A percentile compares a stretch with the other conserved stretches of the same genome.
Evolutionary conservation across 2,113 vertebrate species (phyloP).

Genomic region (Hippocampus comes): DNA sequence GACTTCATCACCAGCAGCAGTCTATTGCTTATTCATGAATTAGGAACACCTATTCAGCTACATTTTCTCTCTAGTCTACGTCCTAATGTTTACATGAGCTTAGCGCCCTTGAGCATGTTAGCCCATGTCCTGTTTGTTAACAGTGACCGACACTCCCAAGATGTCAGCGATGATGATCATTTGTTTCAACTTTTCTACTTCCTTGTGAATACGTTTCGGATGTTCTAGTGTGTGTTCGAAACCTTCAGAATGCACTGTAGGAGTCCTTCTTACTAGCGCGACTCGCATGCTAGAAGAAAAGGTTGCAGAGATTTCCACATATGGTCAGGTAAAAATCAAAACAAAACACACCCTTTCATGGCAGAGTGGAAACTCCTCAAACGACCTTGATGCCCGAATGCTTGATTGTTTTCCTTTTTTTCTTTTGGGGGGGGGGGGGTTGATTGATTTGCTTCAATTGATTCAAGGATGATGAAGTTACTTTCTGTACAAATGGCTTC

Average conservation of each 20-base stretch:
- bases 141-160: no score
- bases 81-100: not conserved
- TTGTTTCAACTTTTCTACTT: no score
- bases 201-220: no score
- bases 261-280: not conserved
- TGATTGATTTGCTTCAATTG: not conserved
- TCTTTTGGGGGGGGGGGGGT: not conserved
- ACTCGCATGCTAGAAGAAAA: not conserved
- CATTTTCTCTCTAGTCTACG: not conserved
- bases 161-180: no score
- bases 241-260: not conserved
- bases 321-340: constrained; percentile 50
- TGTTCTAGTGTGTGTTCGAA: no score
- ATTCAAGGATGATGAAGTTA: constrained; percentile 10
- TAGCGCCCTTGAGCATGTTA: not conserved
- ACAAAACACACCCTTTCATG: constrained; percentile 47
- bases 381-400: not conserved
- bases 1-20: not conserved
- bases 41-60: not conserved
- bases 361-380: constrained; percentile 56
- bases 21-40: constrained; percentile 1
- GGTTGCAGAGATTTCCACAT: constrained; percentile 40
- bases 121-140: no score
- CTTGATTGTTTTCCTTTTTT: not conserved
- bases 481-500: constrained; percentile 72